phyloP scores from a whole-genome alignment of 2,797 vertebrate genomes.

The Gobionotothen gibberifrons region DNA sequence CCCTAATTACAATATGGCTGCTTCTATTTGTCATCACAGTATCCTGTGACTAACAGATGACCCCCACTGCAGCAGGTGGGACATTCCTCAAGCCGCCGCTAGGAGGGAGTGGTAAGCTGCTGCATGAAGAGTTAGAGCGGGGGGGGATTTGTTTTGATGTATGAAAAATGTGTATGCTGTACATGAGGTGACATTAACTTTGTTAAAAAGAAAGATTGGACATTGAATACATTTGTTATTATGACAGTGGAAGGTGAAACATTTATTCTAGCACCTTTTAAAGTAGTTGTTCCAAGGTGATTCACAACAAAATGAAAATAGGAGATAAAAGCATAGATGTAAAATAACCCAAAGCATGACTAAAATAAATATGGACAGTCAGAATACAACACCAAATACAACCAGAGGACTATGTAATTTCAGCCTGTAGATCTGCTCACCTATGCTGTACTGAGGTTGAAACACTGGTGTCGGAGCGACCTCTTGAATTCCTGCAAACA shows the following conservation, averaged over 20 bases:
- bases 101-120: constrained; percentile 74
- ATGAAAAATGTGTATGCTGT: background rate
- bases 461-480: constrained; percentile 80
- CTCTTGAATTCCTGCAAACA: constrained; percentile 81
- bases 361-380: background rate
- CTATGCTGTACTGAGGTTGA: constrained; percentile 85
- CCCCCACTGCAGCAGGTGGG: constrained; percentile 67
- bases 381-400: background rate
- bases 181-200: constrained; percentile 5
- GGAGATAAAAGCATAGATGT: background rate
- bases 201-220: background rate
- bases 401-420: background rate
- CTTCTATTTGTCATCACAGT: constrained; percentile 81
- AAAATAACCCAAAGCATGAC: background rate
- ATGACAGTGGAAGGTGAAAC: too few relatives aligned
- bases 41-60: constrained; percentile 80
- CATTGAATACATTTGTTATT: background rate
- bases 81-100: constrained; percentile 67
- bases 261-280: background rate
- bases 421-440: constrained; percentile 56
- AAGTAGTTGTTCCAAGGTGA: background rate
- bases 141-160: constrained; percentile 4
- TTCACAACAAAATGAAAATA: background rate
- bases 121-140: background rate
- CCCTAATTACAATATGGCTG: constrained; percentile 81